Evolutionary conservation across 2,888 invertebrate genomes (phyloP).

Genomic region (Gasteruption jaculator): DNA sequence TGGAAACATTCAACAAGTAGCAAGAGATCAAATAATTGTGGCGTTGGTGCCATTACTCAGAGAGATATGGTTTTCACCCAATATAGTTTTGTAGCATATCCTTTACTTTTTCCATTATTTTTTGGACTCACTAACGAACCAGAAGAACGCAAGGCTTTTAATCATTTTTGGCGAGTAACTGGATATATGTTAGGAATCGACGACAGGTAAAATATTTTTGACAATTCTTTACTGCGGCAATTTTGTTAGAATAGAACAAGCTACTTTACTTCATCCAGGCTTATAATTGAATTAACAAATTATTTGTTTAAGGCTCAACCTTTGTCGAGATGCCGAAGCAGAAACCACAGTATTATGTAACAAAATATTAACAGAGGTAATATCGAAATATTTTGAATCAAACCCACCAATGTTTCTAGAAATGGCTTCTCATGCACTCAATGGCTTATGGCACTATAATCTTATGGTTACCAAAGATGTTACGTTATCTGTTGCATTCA

Average conservation of each 20-base stretch:
- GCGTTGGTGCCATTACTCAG: slow-evolving; percentile 63
- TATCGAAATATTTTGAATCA: slow-evolving; percentile 57
- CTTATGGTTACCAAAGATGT: slow-evolving; percentile 57
- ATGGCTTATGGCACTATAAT: slow-evolving; percentile 65
- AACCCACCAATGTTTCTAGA: slow-evolving; percentile 59
- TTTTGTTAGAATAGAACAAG: too few relatives aligned
- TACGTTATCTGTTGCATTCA: slow-evolving; percentile 55
- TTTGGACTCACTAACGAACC: slow-evolving; percentile 60
- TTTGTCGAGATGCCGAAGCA: slow-evolving; percentile 60
- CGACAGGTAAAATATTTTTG: slow-evolving; percentile 59
- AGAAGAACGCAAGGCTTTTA: slow-evolving; percentile 63
- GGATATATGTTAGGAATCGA: slow-evolving; percentile 76
- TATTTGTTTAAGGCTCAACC: slow-evolving; percentile 64
- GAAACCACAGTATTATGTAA: slow-evolving; percentile 61
- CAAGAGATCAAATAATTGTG: slow-evolving; percentile 45
- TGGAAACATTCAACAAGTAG: slow-evolving; percentile 61
- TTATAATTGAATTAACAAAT: too few relatives aligned
- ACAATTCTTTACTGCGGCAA: too few relatives aligned
- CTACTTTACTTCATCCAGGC: too few relatives aligned
- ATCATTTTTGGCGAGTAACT: slow-evolving; percentile 78
- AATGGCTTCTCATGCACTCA: slow-evolving; percentile 59
- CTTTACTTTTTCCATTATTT: slow-evolving; percentile 58
- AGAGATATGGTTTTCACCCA: slow-evolving; percentile 79
- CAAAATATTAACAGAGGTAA: slow-evolving; percentile 55
- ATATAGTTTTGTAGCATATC: slow-evolving; percentile 77